Percentiles rank a stretch among this genome's conserved stretches.
phyloP scores from a whole-genome alignment of 37 sponge, comb jelly and placozoan genomes.

The Oopsacas minuta region DNA sequence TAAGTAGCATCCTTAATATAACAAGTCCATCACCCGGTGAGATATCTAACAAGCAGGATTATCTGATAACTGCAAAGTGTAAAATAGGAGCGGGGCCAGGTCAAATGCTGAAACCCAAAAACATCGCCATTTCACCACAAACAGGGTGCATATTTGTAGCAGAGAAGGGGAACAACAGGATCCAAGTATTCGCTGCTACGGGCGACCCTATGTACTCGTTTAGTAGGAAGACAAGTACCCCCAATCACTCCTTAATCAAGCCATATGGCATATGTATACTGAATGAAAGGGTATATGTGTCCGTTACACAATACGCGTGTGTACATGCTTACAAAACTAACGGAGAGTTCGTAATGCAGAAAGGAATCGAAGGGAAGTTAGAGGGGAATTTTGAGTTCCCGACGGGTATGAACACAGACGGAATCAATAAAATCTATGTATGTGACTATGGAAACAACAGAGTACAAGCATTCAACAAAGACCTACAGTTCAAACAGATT shows the following conservation, averaged over 20 bases:
- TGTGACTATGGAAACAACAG: background rate
- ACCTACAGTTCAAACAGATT: background rate
- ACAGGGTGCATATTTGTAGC: conserved; percentile 4
- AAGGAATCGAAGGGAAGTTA: background rate
- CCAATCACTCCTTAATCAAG: background rate
- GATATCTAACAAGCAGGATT: background rate
- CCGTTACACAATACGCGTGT: background rate
- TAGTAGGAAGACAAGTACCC: background rate
- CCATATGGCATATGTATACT: background rate
- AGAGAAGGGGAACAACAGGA: conserved; percentile 2
- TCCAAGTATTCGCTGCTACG: background rate
- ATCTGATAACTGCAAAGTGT: background rate
- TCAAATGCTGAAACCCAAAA: background rate
- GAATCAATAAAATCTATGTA: background rate
- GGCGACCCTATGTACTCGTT: background rate
- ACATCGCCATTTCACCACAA: background rate
- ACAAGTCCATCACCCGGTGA: background rate
- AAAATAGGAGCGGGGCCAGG: background rate
- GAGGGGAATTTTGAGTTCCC: background rate
- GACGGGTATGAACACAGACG: background rate
- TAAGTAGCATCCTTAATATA: background rate
- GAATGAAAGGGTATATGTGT: background rate
- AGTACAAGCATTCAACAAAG: background rate
- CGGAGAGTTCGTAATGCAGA: background rate
- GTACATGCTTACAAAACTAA: background rate